Conservation (phyloP, 1,140 invertebrate genomes). For the Apis cerana region DNA sequence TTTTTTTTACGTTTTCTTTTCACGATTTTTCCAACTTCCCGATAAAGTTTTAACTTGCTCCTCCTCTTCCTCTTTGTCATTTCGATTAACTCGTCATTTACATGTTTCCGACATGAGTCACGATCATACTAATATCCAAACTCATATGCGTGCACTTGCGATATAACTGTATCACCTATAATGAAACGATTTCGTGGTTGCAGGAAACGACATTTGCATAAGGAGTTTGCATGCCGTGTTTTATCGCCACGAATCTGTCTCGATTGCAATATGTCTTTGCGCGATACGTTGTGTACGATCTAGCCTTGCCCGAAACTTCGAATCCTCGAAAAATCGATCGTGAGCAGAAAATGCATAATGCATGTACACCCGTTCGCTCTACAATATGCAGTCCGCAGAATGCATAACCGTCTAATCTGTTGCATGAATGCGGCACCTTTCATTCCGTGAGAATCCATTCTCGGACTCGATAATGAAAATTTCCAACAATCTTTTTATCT, state of each 20-base stretch:
- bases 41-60: neutral
- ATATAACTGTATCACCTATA: neutral
- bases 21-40: neutral
- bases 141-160: neutral
- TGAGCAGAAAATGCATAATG: slow-evolving; percentile 37
- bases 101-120: neutral
- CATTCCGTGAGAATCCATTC: neutral
- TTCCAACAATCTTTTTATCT: no score
- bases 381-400: slow-evolving; percentile 17
- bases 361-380: neutral
- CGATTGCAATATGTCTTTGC: slow-evolving; percentile 24
- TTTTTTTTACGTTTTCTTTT: neutral
- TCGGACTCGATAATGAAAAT: neutral
- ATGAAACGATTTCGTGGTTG: neutral
- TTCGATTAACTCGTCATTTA: neutral
- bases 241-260: slow-evolving; percentile 33
- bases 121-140: neutral
- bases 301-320: slow-evolving; percentile 28
- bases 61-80: neutral
- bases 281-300: slow-evolving; percentile 2
- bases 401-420: slow-evolving; percentile 20
- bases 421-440: neutral
- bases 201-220: slow-evolving; percentile 24
- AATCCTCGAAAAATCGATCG: slow-evolving; percentile 13
- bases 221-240: slow-evolving; percentile 11